phyloP scores from a whole-genome alignment of 2,113 vertebrate species.

The Tyto alba region DNA sequence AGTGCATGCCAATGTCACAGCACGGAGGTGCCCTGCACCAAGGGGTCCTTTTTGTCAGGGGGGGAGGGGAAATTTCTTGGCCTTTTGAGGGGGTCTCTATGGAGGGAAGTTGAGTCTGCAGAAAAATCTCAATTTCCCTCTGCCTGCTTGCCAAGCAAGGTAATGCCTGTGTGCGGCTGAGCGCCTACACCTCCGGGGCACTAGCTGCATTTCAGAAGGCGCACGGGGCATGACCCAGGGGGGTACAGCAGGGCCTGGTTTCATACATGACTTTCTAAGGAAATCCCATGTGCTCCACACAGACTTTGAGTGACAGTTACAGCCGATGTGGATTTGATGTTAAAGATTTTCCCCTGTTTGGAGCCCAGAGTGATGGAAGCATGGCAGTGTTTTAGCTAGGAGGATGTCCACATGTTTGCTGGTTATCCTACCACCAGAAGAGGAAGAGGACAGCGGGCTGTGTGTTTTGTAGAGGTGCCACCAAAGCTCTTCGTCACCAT shows the following conservation, averaged over 20 bases:
- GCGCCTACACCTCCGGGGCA: background rate
- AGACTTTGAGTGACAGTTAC: background rate
- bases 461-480: background rate
- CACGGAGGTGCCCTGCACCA: fast-evolving
- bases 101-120: background rate
- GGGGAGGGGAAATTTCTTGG: background rate
- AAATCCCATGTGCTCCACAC: background rate
- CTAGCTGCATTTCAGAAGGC: background rate
- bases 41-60: background rate
- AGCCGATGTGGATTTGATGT: background rate
- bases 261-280: background rate
- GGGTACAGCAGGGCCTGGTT: fast-evolving
- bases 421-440: background rate
- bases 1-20: background rate
- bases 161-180: background rate
- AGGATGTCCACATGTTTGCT: background rate
- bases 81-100: background rate
- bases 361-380: background rate
- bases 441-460: background rate
- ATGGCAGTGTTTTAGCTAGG: background rate
- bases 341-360: background rate
- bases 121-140: background rate
- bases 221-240: background rate
- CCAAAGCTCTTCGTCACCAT: background rate
- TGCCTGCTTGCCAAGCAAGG: background rate